Conservation (phyloP, 2,797 vertebrate genomes). For the Balearica regulorum region DNA sequence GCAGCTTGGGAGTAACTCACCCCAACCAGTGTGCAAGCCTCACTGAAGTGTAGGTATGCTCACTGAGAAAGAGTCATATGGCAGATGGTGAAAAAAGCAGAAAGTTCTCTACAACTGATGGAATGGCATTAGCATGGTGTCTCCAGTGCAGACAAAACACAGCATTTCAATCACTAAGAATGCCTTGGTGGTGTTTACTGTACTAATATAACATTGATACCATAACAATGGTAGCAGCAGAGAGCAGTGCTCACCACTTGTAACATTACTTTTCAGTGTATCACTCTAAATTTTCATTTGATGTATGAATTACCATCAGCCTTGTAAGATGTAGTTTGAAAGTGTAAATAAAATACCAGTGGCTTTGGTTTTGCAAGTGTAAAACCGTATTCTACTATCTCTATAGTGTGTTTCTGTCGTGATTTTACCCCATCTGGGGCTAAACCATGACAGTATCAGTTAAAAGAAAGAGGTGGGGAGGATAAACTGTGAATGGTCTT, state of each 20-base stretch:
- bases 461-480: rapidly evolving
- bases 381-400: not conserved
- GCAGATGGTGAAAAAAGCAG: not conserved
- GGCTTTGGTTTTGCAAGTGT: not conserved
- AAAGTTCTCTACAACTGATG: not conserved
- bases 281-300: not conserved
- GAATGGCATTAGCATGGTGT: not conserved
- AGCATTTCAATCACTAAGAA: not conserved
- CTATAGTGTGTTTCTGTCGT: not conserved
- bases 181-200: not conserved
- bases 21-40: not conserved
- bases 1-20: not conserved
- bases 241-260: not conserved
- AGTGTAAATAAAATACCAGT: not conserved
- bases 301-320: not conserved
- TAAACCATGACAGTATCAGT: too few species aligned
- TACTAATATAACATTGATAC: not conserved
- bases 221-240: not conserved
- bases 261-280: not conserved
- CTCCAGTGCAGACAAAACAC: not conserved
- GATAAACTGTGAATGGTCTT: not conserved
- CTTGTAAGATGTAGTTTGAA: not conserved
- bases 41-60: too few species aligned
- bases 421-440: too few species aligned
- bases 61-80: not conserved